Conservation (phyloP, 2,113 vertebrate genomes). For the Verasper variegatus region DNA sequence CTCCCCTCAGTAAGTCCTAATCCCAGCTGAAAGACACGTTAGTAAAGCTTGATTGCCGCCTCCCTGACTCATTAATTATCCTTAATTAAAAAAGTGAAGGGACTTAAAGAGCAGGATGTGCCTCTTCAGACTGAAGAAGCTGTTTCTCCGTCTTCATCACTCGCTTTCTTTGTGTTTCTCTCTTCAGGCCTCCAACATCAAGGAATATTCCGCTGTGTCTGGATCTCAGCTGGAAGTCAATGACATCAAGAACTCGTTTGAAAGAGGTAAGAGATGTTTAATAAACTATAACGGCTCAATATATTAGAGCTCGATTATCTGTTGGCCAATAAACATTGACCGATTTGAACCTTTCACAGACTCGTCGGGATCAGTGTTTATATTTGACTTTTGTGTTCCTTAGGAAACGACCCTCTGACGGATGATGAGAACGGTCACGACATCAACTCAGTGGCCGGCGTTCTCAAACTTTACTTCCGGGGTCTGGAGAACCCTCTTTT, state of each 20-base stretch:
- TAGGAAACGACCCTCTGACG: constrained; percentile 96
- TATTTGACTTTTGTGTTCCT: constrained; percentile 52
- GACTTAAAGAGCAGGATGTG: constrained; percentile 52
- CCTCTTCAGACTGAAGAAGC: constrained; percentile 31
- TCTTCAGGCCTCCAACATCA: constrained; percentile 95
- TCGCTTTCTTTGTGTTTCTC: constrained; percentile 8
- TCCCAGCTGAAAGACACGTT: constrained; percentile 54
- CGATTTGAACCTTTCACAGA: too few species aligned
- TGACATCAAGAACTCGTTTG: constrained; percentile 99
- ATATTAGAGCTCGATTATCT: not conserved
- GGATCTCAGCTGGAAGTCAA: constrained; percentile 99
- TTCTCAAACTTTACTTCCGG: constrained; percentile 98
- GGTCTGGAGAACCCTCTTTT: constrained; percentile 98
- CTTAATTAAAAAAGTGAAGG: constrained; percentile 66
- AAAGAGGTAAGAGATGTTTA: constrained; percentile 87
- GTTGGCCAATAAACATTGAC: too few species aligned
- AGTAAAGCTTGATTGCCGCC: constrained; percentile 45
- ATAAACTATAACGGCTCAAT: not conserved
- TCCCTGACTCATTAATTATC: constrained; percentile 59
- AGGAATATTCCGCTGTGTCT: constrained; percentile 96
- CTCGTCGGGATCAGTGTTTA: too few species aligned
- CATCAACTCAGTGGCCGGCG: constrained; percentile 98
- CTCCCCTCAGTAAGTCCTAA: constrained; percentile 64
- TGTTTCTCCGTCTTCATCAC: constrained; percentile 6
- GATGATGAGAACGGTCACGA: constrained; percentile 98